Conservation (phyloP, 1,140 invertebrate genomes). For the Cyclina sinensis region DNA sequence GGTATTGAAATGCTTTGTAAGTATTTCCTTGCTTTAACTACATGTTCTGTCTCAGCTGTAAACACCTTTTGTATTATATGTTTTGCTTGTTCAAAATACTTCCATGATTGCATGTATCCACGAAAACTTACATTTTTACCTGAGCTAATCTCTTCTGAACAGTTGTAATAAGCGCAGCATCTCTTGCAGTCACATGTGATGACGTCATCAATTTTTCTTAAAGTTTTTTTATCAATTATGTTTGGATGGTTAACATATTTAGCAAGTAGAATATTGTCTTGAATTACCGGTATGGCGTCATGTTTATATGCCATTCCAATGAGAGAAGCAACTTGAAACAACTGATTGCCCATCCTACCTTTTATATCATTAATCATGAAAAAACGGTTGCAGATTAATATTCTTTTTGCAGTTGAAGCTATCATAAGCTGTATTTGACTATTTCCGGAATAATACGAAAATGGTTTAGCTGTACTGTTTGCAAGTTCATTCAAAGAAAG, state of each 20-base stretch:
- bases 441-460: too few relatives aligned
- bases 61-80: neutral
- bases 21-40: neutral
- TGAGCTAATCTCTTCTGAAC: neutral
- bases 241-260: slow-evolving; percentile 4
- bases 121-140: neutral
- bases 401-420: too few relatives aligned
- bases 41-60: neutral
- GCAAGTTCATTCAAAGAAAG: too few relatives aligned
- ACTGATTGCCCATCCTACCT: slow-evolving; percentile 64
- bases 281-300: slow-evolving; percentile 9
- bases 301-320: slow-evolving; percentile 27
- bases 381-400: neutral
- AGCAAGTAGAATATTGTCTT: neutral
- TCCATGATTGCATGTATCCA: slow-evolving; percentile 40
- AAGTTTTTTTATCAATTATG: neutral
- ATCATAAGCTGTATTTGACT: too few relatives aligned
- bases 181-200: neutral
- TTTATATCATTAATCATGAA: neutral
- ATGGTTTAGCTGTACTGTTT: too few relatives aligned
- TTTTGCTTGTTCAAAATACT: neutral
- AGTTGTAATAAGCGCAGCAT: neutral
- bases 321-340: slow-evolving; percentile 63
- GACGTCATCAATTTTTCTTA: neutral
- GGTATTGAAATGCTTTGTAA: neutral